Percentiles rank a stretch among this genome's conserved stretches.
These are phyloP conservation scores for Seira sanloemensis DNA, from an alignment of 2,888 invertebrate species.

Conservation along the genomic window DNA sequence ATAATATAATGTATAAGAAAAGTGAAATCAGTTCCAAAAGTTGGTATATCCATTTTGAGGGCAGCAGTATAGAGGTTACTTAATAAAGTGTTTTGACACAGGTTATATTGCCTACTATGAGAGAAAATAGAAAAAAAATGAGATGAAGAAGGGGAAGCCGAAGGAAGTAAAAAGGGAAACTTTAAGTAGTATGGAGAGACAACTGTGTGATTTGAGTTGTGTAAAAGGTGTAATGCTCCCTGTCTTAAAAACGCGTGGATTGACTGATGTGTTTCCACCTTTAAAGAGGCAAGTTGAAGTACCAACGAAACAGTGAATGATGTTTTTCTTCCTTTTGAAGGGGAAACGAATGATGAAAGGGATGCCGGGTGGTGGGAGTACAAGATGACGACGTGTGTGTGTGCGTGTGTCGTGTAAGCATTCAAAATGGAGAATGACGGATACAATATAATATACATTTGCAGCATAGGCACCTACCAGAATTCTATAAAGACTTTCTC, in stretches of 20 bases:
- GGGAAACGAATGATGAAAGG: constrained; percentile 46
- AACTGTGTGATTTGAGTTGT: neutral
- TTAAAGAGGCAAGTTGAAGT: neutral
- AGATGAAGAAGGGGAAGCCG: constrained; percentile 43
- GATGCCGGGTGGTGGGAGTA: constrained; percentile 46
- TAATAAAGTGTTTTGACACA: constrained; percentile 65
- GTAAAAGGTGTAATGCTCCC: constrained; percentile 11
- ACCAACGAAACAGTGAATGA: too few relatives aligned
- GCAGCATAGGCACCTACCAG: too few relatives aligned
- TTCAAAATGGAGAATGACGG: constrained; percentile 1
- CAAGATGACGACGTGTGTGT: constrained; percentile 45
- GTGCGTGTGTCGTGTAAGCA: neutral
- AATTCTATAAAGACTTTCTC: too few relatives aligned
- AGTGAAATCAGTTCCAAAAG: too few relatives aligned
- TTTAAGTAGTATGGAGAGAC: constrained; percentile 39
- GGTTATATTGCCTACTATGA: constrained; percentile 63
- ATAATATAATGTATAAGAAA: constrained; percentile 1
- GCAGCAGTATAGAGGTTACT: constrained; percentile 20
- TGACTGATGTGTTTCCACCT: constrained; percentile 45
- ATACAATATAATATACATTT: too few relatives aligned
- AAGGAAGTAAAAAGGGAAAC: constrained; percentile 20
- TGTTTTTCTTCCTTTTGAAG: constrained; percentile 32
- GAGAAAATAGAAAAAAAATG: constrained; percentile 46
- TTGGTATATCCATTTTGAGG: too few relatives aligned
- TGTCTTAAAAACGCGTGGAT: neutral